Base-by-base conservation (phyloP, 2,113 vertebrate genomes). In the Engystomops pustulosus region DNA sequence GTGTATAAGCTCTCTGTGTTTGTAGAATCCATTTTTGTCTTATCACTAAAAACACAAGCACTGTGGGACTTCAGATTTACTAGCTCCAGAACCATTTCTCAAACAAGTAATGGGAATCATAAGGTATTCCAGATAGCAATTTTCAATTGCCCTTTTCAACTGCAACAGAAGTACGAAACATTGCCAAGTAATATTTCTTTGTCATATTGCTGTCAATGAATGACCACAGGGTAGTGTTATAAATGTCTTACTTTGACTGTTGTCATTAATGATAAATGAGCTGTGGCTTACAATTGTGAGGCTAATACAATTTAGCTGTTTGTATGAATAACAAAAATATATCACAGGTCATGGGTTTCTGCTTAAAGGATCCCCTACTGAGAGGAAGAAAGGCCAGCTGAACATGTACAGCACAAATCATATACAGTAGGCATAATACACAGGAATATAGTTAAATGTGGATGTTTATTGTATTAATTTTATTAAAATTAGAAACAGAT, bases 181-280 rank as follows among this genome's bases (percentile, higher is more conserved):
- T 72, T 72, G 15, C 18, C 3, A 27, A 47, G 70, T 47, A 23
- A 72, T 72, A 47, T 72, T 72, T 72, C 70, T 72, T 8, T 72
- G 70, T 72, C 70, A 72, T 47, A 72, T 47, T 72, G 45, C 41
- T 47, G 41, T 72, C 70, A 47, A 72, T 72, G 23, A 27, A 45
- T 45, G 23, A 47, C 70, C 70, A 72, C 44, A 27, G 44, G 70
- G 70, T 27, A 72, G 38, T 27, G 11, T 47, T 44, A 47, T 47
- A 6, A 44, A 72, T 47, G 44, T 72, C 70, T 72, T 44, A 27
- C 70, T 47, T 47, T 72, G 70, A 27, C 41, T 14, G 25, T 72
- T 47, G 70, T 30, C 70, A 72, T 72, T 72, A 45, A 47, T 72
- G 70, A 72, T 72, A 27, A 72, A 72, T 72, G 41, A 72, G 70